Conservation (phyloP, 2,797 vertebrate species). For the Anas capensis region DNA sequence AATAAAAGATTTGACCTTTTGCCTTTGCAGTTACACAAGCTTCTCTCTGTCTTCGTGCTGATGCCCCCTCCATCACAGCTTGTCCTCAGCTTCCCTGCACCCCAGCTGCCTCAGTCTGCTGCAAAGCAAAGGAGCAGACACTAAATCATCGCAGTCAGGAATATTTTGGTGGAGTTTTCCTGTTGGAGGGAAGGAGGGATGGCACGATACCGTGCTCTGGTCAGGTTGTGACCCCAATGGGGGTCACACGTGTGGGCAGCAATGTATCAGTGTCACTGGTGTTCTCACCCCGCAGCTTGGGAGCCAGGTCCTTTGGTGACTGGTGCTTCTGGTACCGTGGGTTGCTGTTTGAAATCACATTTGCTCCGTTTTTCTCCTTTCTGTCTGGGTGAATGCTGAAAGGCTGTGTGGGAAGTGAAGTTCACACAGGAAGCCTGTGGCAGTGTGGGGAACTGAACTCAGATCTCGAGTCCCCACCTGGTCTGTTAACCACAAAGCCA, state of each 20-base stretch:
- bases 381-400: background rate
- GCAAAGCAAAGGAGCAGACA: background rate
- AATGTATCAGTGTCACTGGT: background rate
- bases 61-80: background rate
- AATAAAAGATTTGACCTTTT: conserved; percentile 50
- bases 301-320: background rate
- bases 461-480: background rate
- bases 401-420: background rate
- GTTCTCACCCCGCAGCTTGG: background rate
- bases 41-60: background rate
- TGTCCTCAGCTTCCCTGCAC: background rate
- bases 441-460: background rate
- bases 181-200: background rate
- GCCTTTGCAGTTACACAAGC: conserved; percentile 25
- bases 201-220: rapidly evolving
- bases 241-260: rapidly evolving
- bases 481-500: background rate
- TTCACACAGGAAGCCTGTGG: background rate
- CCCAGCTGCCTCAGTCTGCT: rapidly evolving
- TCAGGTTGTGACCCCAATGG: rapidly evolving
- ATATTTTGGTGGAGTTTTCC: background rate
- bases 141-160: background rate
- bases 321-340: background rate
- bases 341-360: background rate
- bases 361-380: background rate